Evolutionary conservation across 53 echinoderm and acorn worm genomes (phyloP), one percentile per base, ranked within the genome.

Genomic region (Paelopatides confundens): DNA sequence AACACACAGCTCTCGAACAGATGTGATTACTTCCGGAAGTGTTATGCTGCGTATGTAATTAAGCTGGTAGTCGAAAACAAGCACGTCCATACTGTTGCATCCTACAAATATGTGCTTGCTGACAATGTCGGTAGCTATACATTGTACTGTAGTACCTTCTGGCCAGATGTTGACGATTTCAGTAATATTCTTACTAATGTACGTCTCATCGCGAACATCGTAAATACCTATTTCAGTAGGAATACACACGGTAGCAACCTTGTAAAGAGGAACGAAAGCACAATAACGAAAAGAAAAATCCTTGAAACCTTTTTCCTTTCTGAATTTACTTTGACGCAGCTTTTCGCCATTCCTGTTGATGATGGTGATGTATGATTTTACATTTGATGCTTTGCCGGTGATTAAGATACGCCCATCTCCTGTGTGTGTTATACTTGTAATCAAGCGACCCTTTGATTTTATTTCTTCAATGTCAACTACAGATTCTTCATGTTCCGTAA

Each of bases 401-500:
- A 67, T 33, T 12, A 67, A 15, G 24, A 67, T 67, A 8, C 35
- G 32, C 2, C 67, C 67, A 31, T 35, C 35, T 9, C 32, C 32
- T 30, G 67, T 67, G 2, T 31, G 11, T 28, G 67, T 67, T 13
- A 67, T 67, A 31, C 31, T 31, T 31, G 32, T 14, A 17, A 32
- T 30, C 13, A 13, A 33, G 6, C 15, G 31, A 13, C 35, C 35
- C 30, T 31, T 67, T 7, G 67, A 67, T 30, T 18, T 15, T 4
- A 35, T 67, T 6, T 13, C 67, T 35, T 67, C 31, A 31, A 67
- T 67, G 8, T 67, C 67, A 67, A 67, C 67, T 9, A 67, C 31
- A 67, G 67, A 67, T 30, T 67, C 67, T 67, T 67, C 67, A 35
- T 67, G 30, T 35, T 67, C 67, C 7, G 67, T 67, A 18, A 67